These are phyloP conservation scores for Meriones psammophilus DNA, from an alignment of 2,797 vertebrate species.

Conservation along the genomic window DNA sequence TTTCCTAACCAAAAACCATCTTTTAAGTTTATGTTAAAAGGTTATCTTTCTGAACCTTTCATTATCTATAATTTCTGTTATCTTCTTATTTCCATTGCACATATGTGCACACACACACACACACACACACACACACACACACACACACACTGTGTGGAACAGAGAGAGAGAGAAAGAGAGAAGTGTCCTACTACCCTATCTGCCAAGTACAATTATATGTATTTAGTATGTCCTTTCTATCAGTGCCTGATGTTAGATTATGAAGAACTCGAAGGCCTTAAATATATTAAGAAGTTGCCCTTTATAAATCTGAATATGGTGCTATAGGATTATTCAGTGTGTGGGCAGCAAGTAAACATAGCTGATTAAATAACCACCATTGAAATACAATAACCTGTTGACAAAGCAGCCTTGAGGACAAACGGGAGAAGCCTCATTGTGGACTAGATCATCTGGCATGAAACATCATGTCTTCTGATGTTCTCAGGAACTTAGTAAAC, in stretches of 20 bases:
- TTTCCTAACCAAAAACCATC: not conserved
- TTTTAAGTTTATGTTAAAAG: slow-evolving; percentile 31
- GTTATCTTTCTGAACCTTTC: not conserved
- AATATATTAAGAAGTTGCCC: not conserved
- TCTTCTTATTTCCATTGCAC: slow-evolving; percentile 26
- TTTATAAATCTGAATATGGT: not conserved
- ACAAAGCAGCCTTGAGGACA: slow-evolving; percentile 4
- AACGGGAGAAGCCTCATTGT: slow-evolving; percentile 31
- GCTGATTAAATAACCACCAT: not conserved
- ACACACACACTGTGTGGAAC: not conserved
- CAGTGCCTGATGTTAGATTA: not conserved
- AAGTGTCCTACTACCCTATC: not conserved
- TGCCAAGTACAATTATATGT: slow-evolving; percentile 1
- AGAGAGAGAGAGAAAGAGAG: not conserved
- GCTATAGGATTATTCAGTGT: not conserved
- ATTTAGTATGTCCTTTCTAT: slow-evolving; percentile 6
- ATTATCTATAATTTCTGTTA: not conserved
- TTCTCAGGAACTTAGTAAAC: slow-evolving; percentile 60
- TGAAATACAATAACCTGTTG: not conserved
- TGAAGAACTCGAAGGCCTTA: not conserved
- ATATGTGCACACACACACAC: not conserved
- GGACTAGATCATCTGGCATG: slow-evolving; percentile 26
- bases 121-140: not conserved
- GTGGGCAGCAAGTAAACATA: not conserved
- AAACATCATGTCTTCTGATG: slow-evolving; percentile 34